phyloP scores from a whole-genome alignment of 2,113 vertebrate genomes.

The human region GRCh38 chr14:84957001-84957500 shows the following conservation, averaged over 20 bases:
- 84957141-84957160: neutral
- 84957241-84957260: neutral
- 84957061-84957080: neutral
- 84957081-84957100: neutral
- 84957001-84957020: neutral
- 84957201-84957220: neutral
- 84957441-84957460: neutral
- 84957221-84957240: neutral
- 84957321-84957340: neutral
- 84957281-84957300: neutral
- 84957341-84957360: neutral
- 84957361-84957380: accelerated
- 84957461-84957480: neutral
- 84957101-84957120: neutral
- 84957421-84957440: accelerated
- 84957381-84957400: neutral
- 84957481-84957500: neutral
- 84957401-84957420: neutral
- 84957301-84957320: neutral
- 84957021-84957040: too few species aligned
- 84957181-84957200: neutral
- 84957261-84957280: neutral
- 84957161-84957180: neutral
- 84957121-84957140: neutral
- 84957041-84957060: neutral